phyloP scores from a whole-genome alignment of 1,140 invertebrate species.

The Aphelinus atriplicis region DNA sequence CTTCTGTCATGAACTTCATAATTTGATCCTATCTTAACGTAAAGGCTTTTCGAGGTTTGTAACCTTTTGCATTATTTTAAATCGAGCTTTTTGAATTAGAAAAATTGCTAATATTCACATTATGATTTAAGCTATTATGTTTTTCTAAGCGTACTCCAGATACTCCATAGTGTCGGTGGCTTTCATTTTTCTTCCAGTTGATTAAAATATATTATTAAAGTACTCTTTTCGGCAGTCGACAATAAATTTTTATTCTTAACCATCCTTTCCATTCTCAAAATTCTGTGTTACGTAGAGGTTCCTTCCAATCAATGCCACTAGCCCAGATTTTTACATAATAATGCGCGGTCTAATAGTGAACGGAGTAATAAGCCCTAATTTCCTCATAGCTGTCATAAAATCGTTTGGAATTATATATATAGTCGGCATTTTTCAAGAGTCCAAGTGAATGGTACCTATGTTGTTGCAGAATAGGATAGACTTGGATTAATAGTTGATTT shows the following conservation, averaged over 20 bases:
- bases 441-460: too few relatives aligned
- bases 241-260: conserved; percentile 8
- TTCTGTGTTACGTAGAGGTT: too few relatives aligned
- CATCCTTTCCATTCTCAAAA: too few relatives aligned
- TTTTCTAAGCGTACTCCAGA: background rate
- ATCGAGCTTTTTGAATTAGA: conserved; percentile 21
- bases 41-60: conserved; percentile 11
- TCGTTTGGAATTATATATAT: too few relatives aligned
- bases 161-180: conserved; percentile 33
- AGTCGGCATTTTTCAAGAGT: too few relatives aligned
- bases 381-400: too few relatives aligned
- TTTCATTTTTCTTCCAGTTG: conserved; percentile 19
- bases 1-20: conserved; percentile 25
- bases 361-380: too few relatives aligned
- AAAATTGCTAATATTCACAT: conserved; percentile 24
- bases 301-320: too few relatives aligned
- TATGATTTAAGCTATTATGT: background rate
- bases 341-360: too few relatives aligned
- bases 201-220: conserved; percentile 32
- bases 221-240: conserved; percentile 14
- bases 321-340: too few relatives aligned
- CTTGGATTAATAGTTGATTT: too few relatives aligned
- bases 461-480: too few relatives aligned
- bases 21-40: conserved; percentile 18
- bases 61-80: conserved; percentile 29